phyloP scores from a whole-genome alignment of 2,113 vertebrate species.

The Podarcis cretensis region DNA sequence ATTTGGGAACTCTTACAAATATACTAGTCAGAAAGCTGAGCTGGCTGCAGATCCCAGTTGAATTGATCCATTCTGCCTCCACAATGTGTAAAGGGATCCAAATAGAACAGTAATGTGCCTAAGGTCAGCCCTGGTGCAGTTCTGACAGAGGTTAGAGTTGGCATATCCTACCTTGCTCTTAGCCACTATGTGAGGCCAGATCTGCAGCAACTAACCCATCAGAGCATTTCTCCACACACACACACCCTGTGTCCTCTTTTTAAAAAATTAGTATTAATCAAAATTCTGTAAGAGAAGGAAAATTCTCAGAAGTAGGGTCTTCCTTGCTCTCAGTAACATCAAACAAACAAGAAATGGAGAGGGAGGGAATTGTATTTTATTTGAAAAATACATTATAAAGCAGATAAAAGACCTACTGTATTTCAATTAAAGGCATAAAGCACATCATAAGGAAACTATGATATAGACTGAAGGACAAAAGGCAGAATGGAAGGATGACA shows the following conservation, averaged over 20 bases:
- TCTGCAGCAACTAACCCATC: not conserved
- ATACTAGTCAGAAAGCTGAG: not conserved
- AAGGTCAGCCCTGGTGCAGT: not conserved
- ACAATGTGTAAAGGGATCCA: not conserved
- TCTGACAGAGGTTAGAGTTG: not conserved
- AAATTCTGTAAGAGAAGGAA: not conserved
- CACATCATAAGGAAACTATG: not conserved
- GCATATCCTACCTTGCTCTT: not conserved
- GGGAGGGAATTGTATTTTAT: conserved; percentile 3
- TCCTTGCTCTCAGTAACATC: not conserved
- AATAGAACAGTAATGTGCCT: not conserved
- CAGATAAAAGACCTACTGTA: not conserved
- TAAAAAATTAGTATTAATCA: not conserved
- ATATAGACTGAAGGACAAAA: not conserved
- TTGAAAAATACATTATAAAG: conserved; percentile 11
- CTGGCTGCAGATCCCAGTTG: not conserved
- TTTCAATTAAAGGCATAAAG: not conserved
- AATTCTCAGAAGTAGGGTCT: not conserved
- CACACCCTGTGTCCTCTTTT: not conserved
- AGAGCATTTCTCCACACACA: not conserved
- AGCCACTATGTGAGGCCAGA: not conserved
- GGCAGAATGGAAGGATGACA: not conserved
- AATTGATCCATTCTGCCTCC: not conserved
- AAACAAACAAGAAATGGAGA: not conserved
- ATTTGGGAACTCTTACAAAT: not conserved